Base-by-base conservation (phyloP, 2,888 invertebrate species). In the Cerastis leucographa region DNA sequence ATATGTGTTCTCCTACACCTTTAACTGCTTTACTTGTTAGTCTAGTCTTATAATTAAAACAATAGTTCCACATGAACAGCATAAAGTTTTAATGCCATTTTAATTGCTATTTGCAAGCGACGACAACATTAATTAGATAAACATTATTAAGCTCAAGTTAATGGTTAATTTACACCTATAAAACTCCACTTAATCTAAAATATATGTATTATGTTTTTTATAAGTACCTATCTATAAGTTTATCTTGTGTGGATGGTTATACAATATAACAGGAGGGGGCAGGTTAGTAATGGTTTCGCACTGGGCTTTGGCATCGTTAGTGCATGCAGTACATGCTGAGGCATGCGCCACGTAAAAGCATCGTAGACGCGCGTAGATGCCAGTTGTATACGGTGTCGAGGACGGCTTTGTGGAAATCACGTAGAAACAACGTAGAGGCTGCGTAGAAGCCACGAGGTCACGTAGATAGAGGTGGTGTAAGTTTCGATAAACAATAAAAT, bases 61-160 rank as follows among this genome's bases (percentile, higher is more conserved):
- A 71, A 78, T 65, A 62, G 66, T 71, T 76, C 65, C 64, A 68
- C 56, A 72, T 56, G 6, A 70, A 14, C 61, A 71, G 44, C 29
- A 59, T 62, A 56, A 68, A 46, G 2, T 51, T 71, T 76, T 51
- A 68, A 76, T 51, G 44, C 17, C 35, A 40, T 35, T 81, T 71
- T 49, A 59, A 59, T 59, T 29, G 9, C 56, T 71, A 64, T 67
- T 81, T 35, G 12, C n/a, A 71, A 46, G 49, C 29, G 62, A 22
- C 67, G 29, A 51, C 67, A 4, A 59, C 25, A 76, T 71, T 44
- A 67, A 62, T 76, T 68, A 56, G 46, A 29, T 61, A 62, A 76
- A 80, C 66, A 71, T 67, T 76, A 42, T 71, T 56, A 62, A 56
- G 54, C 25, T 44, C 25, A 62, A 59, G n/a, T 46, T 78, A 71